These are phyloP conservation scores for Monochamus alternatus DNA, from an alignment of 2,888 invertebrate genomes.

Conservation along the genomic window DNA sequence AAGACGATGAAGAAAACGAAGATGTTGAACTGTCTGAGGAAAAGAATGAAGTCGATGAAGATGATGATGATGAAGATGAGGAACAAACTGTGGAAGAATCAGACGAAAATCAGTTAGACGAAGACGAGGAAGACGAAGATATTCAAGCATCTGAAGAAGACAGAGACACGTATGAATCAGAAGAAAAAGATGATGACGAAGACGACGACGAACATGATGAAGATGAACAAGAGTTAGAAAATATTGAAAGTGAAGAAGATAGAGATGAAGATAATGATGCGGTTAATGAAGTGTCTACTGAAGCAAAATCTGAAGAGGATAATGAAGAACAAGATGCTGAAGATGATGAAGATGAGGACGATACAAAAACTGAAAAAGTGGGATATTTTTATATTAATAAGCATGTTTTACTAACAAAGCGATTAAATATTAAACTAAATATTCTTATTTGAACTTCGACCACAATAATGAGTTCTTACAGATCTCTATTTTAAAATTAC, in stretches of 20 bases:
- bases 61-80: conserved; percentile 59
- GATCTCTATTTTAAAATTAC: conserved; percentile 16
- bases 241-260: conserved; percentile 46
- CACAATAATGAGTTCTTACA: background rate
- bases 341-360: conserved; percentile 47
- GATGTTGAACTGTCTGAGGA: conserved; percentile 55
- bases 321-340: conserved; percentile 57
- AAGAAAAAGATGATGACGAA: conserved; percentile 58
- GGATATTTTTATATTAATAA: conserved; percentile 15
- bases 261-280: conserved; percentile 44
- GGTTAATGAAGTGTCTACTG: conserved; percentile 53
- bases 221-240: conserved; percentile 49
- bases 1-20: conserved; percentile 49
- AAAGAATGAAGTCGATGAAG: conserved; percentile 63
- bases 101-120: conserved; percentile 49
- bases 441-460: background rate
- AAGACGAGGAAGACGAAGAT: conserved; percentile 47
- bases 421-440: background rate
- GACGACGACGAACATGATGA: conserved; percentile 50
- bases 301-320: conserved; percentile 52
- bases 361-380: conserved; percentile 42
- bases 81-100: conserved; percentile 65
- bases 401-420: conserved; percentile 12
- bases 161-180: conserved; percentile 61
- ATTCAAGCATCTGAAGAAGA: conserved; percentile 64